Evolutionary conservation across 2,888 invertebrate species (phyloP), one percentile per base, ranked within the genome.

Genomic region (Zaprionus obscuricornis): DNA sequence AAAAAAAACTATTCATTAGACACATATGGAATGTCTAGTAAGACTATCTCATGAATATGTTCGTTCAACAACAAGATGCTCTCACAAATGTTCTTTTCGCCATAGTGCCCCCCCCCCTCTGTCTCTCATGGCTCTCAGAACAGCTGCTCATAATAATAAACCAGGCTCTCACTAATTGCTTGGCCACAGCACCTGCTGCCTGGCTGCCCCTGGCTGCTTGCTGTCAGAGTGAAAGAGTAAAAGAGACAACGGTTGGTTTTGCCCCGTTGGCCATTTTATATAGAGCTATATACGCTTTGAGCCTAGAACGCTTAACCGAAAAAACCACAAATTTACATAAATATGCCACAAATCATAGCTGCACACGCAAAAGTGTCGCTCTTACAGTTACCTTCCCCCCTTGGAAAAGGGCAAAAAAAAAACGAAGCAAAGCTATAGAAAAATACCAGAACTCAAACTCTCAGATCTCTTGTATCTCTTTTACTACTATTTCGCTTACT

Each of bases 271-370:
- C n/a, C n/a, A n/a, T n/a, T n/a, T n/a, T n/a, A n/a, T n/a, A n/a
- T n/a, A n/a, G n/a, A n/a, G n/a, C n/a, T n/a, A n/a, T n/a, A n/a
- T n/a, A 22, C 20, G 10, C 8, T 22, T 10, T 43, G 11, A 16
- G 42, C 56, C 39, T 47, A 59, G 36, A n/a, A 55, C 39, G 60
- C 43, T 73, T 64, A 72, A 62, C 60, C 42, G 51, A 55, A 85
- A 82, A 77, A 74, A 65, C 79, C 71, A 68, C 79, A 85, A 81
- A 88, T 86, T 86, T 86, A 69, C 87, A 86, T 86, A 87, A 87
- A 86, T 88, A 74, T 58, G 66, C 87, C 81, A 88, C 86, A 86
- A 86, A 88, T 88, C 86, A 86, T 85, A 73, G 76, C 72, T 49
- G 51, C 55, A 56, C 50, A 34, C n/a, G n/a, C n/a, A 33, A 54